Conservation (phyloP, 2,797 vertebrate genomes). For the Diplodus sargus region DNA sequence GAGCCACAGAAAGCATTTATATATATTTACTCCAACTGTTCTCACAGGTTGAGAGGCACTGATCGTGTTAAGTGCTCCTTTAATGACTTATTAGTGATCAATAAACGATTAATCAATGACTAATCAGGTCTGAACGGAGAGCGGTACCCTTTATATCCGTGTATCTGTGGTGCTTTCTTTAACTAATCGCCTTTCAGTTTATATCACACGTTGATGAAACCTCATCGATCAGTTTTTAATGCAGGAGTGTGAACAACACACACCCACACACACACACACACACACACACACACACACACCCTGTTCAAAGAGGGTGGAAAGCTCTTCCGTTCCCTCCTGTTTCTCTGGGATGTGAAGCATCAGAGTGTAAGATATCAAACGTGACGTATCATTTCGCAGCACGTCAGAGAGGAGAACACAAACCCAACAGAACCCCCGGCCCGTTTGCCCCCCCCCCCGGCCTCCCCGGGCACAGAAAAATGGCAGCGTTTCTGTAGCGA, state of each 20-base stretch:
- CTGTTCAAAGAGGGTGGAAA: not conserved
- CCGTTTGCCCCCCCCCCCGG: conserved; percentile 21
- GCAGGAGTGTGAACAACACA: not conserved
- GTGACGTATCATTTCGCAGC: conserved; percentile 45
- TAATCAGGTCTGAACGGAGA: not conserved
- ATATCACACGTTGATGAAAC: not conserved
- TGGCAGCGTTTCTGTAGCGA: conserved; percentile 56
- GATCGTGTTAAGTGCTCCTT: not conserved
- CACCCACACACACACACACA: not conserved
- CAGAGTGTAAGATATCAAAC: conserved; percentile 14
- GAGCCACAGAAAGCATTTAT: not conserved
- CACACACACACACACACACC: too few species aligned
- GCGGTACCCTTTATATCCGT: not conserved
- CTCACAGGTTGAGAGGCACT: not conserved
- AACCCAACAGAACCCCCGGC: conserved; percentile 20
- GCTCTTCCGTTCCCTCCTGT: not conserved
- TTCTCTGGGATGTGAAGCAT: conserved; percentile 16
- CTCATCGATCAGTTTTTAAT: not conserved
- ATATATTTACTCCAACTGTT: not conserved
- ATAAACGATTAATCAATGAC: not conserved
- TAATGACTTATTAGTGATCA: not conserved
- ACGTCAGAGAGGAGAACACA: conserved; percentile 32
- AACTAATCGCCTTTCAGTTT: not conserved
- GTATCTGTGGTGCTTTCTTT: not conserved
- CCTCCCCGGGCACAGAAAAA: conserved; percentile 21